phyloP scores from a whole-genome alignment of 2,113 vertebrate species.

The Ivindomyrus marchei region DNA sequence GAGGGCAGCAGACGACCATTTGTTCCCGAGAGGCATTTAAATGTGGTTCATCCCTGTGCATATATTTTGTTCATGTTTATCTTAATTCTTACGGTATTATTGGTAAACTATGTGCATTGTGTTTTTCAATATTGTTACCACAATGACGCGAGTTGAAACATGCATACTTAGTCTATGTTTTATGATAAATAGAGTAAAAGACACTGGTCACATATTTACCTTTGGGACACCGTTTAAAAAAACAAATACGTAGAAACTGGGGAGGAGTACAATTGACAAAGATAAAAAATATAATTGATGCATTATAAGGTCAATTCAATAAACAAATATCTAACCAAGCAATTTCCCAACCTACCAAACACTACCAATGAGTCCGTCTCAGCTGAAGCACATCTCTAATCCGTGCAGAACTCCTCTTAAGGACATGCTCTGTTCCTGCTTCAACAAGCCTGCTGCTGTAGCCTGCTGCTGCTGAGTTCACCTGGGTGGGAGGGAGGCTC shows the following conservation, averaged over 20 bases:
- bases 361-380: neutral
- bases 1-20: neutral
- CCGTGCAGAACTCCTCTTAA: neutral
- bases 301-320: neutral
- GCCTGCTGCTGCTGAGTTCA: slow-evolving; percentile 15
- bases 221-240: neutral
- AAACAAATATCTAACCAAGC: neutral
- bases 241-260: neutral
- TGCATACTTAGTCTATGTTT: neutral
- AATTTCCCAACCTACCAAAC: neutral
- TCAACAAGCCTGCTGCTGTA: slow-evolving; percentile 40
- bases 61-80: neutral
- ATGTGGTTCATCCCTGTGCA: neutral
- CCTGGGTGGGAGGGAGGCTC: too few species aligned
- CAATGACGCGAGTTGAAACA: neutral
- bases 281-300: neutral
- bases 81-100: neutral
- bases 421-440: slow-evolving; percentile 35
- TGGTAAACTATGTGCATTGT: neutral
- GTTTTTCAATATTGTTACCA: neutral
- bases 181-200: neutral
- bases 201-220: neutral
- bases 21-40: neutral
- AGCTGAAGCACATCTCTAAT: neutral
- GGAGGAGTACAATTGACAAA: neutral